Evolutionary conservation across 2,113 vertebrate species (phyloP).

Genomic region (Pseudopipra pipra): DNA sequence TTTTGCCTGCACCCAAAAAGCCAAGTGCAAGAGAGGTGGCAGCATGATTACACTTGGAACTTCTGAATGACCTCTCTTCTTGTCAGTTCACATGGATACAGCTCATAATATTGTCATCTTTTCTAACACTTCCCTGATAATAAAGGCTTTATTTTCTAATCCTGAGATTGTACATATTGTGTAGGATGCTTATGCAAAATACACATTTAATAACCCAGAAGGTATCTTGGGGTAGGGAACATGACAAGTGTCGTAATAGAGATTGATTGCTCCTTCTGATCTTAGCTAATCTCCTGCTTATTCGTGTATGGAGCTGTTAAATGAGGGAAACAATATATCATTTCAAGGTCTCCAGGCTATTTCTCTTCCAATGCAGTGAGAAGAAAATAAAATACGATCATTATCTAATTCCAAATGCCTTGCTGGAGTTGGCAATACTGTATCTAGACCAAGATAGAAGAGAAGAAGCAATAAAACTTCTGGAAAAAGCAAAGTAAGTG

Average conservation of each 20-base stretch:
- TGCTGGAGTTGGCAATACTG: constrained; percentile 91
- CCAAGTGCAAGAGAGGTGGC: neutral
- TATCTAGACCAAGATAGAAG: constrained; percentile 86
- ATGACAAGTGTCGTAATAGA: neutral
- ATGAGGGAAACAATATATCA: neutral
- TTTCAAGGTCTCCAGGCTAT: neutral
- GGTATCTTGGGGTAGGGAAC: neutral
- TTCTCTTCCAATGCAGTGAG: constrained; percentile 78
- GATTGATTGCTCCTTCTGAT: constrained; percentile 12
- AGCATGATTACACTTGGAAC: neutral
- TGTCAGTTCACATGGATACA: neutral
- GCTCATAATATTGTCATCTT: neutral
- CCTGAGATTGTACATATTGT: neutral
- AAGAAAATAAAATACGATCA: constrained; percentile 95
- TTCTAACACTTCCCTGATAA: neutral
- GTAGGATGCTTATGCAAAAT: neutral
- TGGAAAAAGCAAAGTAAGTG: constrained; percentile 89
- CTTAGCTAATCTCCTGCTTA: neutral
- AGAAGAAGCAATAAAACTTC: constrained; percentile 86
- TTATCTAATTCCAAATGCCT: constrained; percentile 93
- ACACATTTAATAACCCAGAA: neutral
- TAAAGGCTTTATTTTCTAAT: neutral
- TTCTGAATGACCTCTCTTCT: neutral
- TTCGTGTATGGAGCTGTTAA: constrained; percentile 2
- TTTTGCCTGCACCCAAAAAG: neutral